Conservation (phyloP, 1,140 invertebrate genomes). For the Cephus cinctus region DNA sequence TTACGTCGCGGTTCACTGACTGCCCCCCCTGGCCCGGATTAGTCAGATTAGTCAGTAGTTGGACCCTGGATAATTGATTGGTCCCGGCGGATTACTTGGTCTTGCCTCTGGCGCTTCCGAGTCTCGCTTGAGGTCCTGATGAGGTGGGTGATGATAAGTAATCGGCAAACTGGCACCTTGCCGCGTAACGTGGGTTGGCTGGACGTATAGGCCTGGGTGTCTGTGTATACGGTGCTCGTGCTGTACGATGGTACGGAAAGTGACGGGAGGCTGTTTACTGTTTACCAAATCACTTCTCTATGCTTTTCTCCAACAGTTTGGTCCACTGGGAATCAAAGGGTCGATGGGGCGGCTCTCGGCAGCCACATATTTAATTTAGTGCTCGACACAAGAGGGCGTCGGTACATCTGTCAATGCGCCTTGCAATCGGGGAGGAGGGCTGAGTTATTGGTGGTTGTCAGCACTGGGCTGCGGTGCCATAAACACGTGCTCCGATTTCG, state of each 20-base stretch:
- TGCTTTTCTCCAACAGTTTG: too few relatives aligned
- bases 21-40: conserved; percentile 21
- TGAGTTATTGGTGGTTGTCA: conserved; percentile 38
- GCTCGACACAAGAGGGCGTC: conserved; percentile 32
- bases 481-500: conserved; percentile 48
- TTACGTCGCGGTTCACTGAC: conserved; percentile 1
- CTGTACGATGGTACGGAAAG: too few relatives aligned
- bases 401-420: conserved; percentile 37
- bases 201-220: too few relatives aligned
- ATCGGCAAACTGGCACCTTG: too few relatives aligned
- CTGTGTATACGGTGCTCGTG: too few relatives aligned
- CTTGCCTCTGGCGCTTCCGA: too few relatives aligned
- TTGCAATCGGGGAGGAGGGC: conserved; percentile 14
- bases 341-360: conserved; percentile 15
- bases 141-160: too few relatives aligned
- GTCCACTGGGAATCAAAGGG: too few relatives aligned
- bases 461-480: conserved; percentile 43
- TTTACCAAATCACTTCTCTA: background rate
- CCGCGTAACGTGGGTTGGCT: too few relatives aligned
- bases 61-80: conserved; percentile 34
- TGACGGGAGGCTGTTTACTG: background rate
- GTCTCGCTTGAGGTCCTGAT: too few relatives aligned
- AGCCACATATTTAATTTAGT: conserved; percentile 37
- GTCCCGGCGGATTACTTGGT: too few relatives aligned
- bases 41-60: conserved; percentile 40